A percentile compares a stretch with the other conserved stretches of the same genome.
These are phyloP conservation scores for Syrrhaptes paradoxus DNA, from an alignment of 2,113 vertebrate species.

Conservation along the genomic window DNA sequence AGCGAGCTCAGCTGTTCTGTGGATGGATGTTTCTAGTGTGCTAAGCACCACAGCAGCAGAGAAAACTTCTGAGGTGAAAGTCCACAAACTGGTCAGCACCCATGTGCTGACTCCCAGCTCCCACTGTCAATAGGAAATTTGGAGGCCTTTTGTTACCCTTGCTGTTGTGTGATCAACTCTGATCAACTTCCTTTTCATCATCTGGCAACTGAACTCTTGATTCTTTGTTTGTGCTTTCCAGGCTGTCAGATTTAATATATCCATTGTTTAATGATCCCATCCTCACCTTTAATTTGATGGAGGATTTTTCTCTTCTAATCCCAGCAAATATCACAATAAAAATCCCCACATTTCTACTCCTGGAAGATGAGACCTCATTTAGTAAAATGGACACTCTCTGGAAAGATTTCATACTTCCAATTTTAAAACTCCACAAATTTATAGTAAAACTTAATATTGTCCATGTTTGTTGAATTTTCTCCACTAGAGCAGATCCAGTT, in stretches of 20 bases:
- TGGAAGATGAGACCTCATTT: background rate
- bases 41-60: background rate
- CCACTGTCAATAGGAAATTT: background rate
- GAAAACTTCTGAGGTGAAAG: background rate
- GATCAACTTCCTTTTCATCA: background rate
- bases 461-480: background rate
- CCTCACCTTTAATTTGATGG: background rate
- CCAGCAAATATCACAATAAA: background rate
- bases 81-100: background rate
- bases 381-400: background rate
- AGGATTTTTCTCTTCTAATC: background rate
- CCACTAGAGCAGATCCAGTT: background rate
- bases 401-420: background rate
- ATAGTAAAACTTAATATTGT: background rate
- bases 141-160: background rate
- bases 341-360: background rate
- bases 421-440: background rate
- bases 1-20: background rate
- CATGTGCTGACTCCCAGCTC: background rate
- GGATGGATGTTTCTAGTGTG: background rate
- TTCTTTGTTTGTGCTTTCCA: background rate
- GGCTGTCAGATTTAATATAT: background rate
- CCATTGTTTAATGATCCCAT: background rate
- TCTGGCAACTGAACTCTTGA: background rate
- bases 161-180: background rate